phyloP scores from a whole-genome alignment of 2,797 vertebrate genomes.

The Gadopsis marmoratus region DNA sequence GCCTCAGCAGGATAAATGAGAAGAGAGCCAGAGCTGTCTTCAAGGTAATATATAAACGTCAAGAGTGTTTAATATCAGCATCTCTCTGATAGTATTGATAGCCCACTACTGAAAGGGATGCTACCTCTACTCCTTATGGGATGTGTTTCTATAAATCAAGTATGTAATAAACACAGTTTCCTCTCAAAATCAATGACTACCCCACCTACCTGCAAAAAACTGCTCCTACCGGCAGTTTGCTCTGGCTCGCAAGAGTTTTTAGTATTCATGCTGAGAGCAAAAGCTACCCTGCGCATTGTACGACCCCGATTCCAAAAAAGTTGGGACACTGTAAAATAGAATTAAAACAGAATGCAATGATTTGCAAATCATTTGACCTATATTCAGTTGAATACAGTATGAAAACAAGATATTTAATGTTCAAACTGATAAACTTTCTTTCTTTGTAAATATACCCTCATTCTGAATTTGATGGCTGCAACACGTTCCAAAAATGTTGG shows the following conservation, averaged over 20 bases:
- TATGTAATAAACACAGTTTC: constrained; percentile 49
- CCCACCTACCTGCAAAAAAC: constrained; percentile 7
- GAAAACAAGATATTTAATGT: no score
- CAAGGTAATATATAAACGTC: constrained; percentile 53
- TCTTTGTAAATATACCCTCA: no score
- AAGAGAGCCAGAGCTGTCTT: constrained; percentile 60
- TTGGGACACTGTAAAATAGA: no score
- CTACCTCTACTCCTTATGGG: constrained; percentile 22
- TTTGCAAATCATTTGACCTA: no score
- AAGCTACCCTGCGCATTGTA: constrained; percentile 2
- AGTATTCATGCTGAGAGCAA: constrained; percentile 44
- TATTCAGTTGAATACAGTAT: no score
- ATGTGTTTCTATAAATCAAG: constrained; percentile 52
- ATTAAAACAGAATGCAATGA: no score
- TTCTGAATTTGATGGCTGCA: no score
- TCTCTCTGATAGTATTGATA: constrained; percentile 47
- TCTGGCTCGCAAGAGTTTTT: constrained; percentile 62
- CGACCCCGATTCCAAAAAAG: no score
- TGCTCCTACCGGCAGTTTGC: constrained; percentile 20
- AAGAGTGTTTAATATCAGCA: constrained; percentile 54
- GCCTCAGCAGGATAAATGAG: constrained; percentile 66
- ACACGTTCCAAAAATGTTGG: no score
- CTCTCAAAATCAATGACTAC: constrained; percentile 36
- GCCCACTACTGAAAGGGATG: constrained; percentile 43
- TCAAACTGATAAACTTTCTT: no score